Evolutionary conservation across 1,140 invertebrate genomes (phyloP), one percentile per base, ranked within the genome.

Genomic region (Diorhabda carinulata): DNA sequence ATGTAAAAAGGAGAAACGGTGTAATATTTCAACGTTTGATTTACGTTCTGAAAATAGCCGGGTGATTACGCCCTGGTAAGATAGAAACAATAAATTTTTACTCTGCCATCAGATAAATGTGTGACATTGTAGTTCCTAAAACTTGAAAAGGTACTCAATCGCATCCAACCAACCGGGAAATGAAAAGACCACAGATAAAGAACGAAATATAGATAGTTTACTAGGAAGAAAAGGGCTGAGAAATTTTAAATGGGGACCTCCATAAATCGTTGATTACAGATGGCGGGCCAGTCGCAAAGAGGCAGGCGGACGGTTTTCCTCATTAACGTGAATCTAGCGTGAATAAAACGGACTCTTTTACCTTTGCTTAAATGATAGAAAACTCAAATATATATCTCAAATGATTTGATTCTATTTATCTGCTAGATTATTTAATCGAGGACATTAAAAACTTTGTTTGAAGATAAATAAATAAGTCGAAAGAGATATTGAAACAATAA

Each of bases 61-160:
- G 58, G 45, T 63, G 61, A 63, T 63, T 45, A 45, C 57, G 57
- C 43, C 25, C 65, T 42, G 58, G 10, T 25, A 52, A 60, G 57
- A 67, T 67, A 72, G 68, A 72, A 71, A 47, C 70, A 45, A 76
- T 78, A 78, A 77, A 78, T 78, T 74, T 74, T 73, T 70, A 72
- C 60, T 71, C 70, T 64, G 71, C 70, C 71, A 79, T 79, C 78
- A 75, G 78, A 79, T 79, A 77, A 76, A 76, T 75, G 69, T 75
- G 69, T 77, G 78, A 78, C 77, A 78, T 73, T 76, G 76, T 79
- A 78, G 77, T 79, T 79, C 76, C 76, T 71, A 73, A 76, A 77
- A 78, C 74, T 78, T 78, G 76, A 78, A 78, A 78, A 78, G 75
- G 72, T 77, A 77, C 76, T 78, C 74, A 73, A 78, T 77, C 74